Evolutionary conservation across 64 coral and sea anemone genomes (phyloP).

Genomic region (Astreopora myriophthalma): DNA sequence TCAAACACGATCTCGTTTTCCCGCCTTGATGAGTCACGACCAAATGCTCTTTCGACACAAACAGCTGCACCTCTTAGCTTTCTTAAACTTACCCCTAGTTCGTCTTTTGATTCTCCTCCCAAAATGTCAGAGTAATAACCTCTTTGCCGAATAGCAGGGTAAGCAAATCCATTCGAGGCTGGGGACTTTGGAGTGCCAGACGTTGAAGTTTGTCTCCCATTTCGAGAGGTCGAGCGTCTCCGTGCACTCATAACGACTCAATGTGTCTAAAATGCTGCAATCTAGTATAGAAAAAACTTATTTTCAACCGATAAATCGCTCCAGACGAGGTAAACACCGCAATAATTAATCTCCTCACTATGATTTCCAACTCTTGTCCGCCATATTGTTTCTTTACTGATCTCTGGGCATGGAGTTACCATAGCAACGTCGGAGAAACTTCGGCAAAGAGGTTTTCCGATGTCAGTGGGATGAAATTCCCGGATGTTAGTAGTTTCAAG

Average conservation of each 20-base stretch:
- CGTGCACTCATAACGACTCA: not conserved
- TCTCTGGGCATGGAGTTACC: not conserved
- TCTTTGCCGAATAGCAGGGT: slow-evolving; percentile 87
- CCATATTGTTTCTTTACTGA: slow-evolving; percentile 34
- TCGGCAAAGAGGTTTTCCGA: slow-evolving; percentile 9
- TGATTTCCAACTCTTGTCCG: not conserved
- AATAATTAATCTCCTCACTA: not conserved
- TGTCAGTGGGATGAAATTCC: not conserved
- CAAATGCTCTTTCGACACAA: not conserved
- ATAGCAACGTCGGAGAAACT: not conserved
- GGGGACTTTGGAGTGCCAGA: slow-evolving; percentile 84
- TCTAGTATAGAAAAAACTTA: not conserved
- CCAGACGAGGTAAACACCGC: not conserved
- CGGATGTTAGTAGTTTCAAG: not conserved
- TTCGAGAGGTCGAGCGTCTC: not conserved
- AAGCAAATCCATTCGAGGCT: slow-evolving; percentile 71
- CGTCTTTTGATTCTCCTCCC: slow-evolving; percentile 72
- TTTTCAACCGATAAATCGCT: not conserved
- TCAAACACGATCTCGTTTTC: not conserved
- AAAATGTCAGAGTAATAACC: slow-evolving; percentile 99
- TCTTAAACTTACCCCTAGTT: slow-evolving; percentile 75
- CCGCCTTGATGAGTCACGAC: not conserved
- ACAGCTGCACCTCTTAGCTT: not conserved
- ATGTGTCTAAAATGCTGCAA: not conserved
- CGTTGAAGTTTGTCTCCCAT: slow-evolving; percentile 30